A percentile compares a stretch with the other conserved stretches of the same genome.
Conservation (phyloP, 2,113 vertebrate species). For the Crotalus helleri region DNA sequence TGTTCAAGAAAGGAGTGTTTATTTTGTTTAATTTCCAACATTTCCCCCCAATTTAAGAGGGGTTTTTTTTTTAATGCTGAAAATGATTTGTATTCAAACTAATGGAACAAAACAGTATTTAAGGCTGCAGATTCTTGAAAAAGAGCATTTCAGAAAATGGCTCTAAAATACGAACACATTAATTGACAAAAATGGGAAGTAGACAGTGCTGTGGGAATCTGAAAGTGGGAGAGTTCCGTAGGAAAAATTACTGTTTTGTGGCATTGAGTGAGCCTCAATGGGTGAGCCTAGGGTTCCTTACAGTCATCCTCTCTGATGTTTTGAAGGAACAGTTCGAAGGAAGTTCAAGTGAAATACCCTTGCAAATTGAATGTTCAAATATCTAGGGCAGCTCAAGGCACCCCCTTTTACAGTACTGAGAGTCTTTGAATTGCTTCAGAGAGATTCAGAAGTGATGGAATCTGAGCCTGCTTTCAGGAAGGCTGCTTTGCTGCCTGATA, state of each 20-base stretch:
- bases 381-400: neutral
- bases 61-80: constrained; percentile 8
- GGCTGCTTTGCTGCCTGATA: neutral
- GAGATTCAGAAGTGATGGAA: neutral
- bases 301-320: neutral
- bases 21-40: constrained; percentile 38
- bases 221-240: neutral
- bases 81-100: neutral
- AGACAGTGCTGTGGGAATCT: neutral
- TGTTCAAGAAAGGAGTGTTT: constrained; percentile 4
- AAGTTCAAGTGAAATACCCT: neutral
- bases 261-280: neutral
- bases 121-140: neutral
- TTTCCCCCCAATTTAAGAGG: neutral
- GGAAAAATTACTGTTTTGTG: neutral
- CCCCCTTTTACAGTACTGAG: neutral
- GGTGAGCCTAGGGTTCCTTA: neutral
- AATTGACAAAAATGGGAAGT: constrained; percentile 17
- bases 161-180: neutral
- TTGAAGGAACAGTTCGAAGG: neutral
- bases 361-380: neutral
- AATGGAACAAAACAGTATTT: constrained; percentile 5
- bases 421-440: neutral
- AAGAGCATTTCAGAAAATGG: constrained; percentile 7
- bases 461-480: neutral